phyloP scores from a whole-genome alignment of 2,888 invertebrate species.

The Adineta ricciae region DNA sequence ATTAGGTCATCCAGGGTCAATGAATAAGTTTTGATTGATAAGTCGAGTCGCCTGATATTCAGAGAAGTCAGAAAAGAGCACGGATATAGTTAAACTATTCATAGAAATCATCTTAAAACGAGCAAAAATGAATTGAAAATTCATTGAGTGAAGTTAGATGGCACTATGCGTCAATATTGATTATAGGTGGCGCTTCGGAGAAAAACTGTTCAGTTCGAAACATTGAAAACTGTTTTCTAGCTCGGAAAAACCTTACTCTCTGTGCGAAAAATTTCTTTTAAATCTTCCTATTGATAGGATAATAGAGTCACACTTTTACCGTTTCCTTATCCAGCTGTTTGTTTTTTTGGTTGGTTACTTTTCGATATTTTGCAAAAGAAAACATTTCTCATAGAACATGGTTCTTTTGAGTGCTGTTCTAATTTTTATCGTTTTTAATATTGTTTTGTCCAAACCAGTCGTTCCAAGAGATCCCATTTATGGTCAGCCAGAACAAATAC shows the following conservation, averaged over 20 bases:
- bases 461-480: not conserved
- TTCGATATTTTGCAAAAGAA: not conserved
- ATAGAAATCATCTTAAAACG: too few species aligned
- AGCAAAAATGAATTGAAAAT: too few species aligned
- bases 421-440: not conserved
- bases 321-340: not conserved
- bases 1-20: too few species aligned
- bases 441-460: not conserved
- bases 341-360: not conserved
- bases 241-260: not conserved
- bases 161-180: too few species aligned
- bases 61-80: too few species aligned
- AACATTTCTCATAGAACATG: not conserved
- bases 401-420: not conserved
- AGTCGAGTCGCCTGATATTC: too few species aligned
- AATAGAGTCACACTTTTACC: not conserved
- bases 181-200: too few species aligned
- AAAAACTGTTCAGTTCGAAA: too few species aligned
- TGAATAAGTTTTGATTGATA: too few species aligned
- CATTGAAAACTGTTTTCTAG: too few species aligned
- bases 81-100: too few species aligned
- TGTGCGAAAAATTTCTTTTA: not conserved
- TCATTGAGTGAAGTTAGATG: too few species aligned
- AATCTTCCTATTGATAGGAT: not conserved
- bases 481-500: constrained; percentile 33